Evolutionary conservation across 2,888 invertebrate genomes (phyloP), one percentile per base, ranked within the genome.

Genomic region (Zeuzera pyrina): DNA sequence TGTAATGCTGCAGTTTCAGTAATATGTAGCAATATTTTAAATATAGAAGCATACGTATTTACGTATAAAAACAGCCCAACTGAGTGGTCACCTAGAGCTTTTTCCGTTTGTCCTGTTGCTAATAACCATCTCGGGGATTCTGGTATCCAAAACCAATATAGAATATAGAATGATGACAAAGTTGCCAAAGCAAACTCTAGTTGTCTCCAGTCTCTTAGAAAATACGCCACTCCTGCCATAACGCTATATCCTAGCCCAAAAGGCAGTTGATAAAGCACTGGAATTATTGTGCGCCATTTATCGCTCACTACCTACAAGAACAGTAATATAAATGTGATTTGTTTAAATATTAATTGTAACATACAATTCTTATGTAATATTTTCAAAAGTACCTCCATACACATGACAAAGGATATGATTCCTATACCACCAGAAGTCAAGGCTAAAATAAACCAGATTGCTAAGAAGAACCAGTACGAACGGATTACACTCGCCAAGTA

Each of bases 71-170:
- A n/a, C n/a, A n/a, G n/a, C n/a, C n/a, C n/a, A n/a, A n/a, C n/a
- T 15, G 2, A n/a, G 10, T 53, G 36, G 35, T 68, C 67, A 71
- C 71, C 61, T 7, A 78, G 48, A 12, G 88, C 88, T 55, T 84
- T 65, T 15, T 84, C 65, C 21, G 60, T 71, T 47, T 69, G 68
- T 2, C 86, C 87, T 11, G 79, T 83, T 6, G 86, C 86, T 33
- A 88, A 45, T 15, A 89, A 59, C 88, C 89, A 89, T 37, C 88
- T 65, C 1, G 89, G 89, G 1, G 88, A 88, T 60, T 89, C 89
- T 0, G 87, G 84, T 45, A 88, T 55, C 26, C 76, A 64, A 66
- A 85, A 76, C 64, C 70, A 72, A 47, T 73, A 79, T 1, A 67
- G 37, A 15, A 87, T 57, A 42, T 66, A 87, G 2, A 85, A 26